Evolutionary conservation across 2,888 invertebrate species (phyloP).

Genomic region (Lasioglossum morio): DNA sequence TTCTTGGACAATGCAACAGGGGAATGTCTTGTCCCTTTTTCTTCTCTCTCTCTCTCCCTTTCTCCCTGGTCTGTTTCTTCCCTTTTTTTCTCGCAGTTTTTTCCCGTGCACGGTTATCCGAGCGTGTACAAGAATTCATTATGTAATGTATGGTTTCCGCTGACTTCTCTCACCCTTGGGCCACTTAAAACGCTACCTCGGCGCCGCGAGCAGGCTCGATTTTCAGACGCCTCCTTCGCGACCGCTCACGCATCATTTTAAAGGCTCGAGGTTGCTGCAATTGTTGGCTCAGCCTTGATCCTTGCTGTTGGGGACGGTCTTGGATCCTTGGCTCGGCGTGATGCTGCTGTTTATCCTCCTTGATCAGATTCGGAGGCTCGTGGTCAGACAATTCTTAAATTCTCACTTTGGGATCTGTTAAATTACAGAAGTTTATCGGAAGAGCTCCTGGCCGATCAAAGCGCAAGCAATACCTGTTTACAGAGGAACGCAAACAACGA

Average conservation of each 20-base stretch:
- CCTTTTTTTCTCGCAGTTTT: conserved; percentile 19
- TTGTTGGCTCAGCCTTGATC: not conserved
- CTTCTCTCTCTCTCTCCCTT: not conserved
- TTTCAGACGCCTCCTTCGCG: not conserved
- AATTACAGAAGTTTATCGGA: not conserved
- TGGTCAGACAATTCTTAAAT: not conserved
- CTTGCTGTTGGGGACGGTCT: not conserved
- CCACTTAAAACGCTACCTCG: conserved; percentile 11
- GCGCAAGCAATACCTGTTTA: not conserved
- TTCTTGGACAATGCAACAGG: conserved; percentile 50
- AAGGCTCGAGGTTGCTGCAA: not conserved
- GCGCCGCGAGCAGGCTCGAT: not conserved
- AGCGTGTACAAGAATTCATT: conserved; percentile 54
- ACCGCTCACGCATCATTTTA: not conserved
- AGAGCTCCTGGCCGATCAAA: not conserved
- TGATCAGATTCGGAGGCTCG: not conserved
- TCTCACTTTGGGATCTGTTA: not conserved
- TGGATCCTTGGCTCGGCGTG: not conserved
- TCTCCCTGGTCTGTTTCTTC: not conserved
- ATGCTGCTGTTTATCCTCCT: not conserved
- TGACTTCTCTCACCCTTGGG: conserved; percentile 12
- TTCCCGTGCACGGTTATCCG: conserved; percentile 39
- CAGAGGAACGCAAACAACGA: conserved; percentile 2
- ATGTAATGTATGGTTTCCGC: conserved; percentile 42
- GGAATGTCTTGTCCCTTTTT: conserved; percentile 23